These are phyloP conservation scores for Vidua macroura DNA, from an alignment of 2,113 vertebrate genomes.

Conservation along the genomic window DNA sequence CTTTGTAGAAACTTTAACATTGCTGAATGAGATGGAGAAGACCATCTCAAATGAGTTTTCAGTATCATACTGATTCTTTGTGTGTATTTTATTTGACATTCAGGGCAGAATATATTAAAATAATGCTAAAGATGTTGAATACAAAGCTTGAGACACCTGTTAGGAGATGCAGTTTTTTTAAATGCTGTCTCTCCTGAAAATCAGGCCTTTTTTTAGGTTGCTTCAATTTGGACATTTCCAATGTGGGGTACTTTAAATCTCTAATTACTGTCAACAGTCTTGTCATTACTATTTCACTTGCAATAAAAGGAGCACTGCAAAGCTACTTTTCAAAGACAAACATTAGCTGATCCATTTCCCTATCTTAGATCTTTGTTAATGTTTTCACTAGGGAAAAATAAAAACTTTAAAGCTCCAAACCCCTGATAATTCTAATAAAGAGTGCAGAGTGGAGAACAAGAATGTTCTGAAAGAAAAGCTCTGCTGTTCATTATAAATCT, in stretches of 20 bases:
- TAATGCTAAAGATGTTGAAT: not conserved
- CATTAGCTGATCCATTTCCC: not conserved
- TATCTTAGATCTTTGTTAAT: not conserved
- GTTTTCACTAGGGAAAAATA: not conserved
- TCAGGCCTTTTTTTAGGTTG: not conserved
- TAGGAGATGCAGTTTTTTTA: not conserved
- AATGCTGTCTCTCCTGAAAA: not conserved
- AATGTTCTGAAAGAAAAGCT: not conserved
- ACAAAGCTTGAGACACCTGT: not conserved
- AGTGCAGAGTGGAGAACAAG: not conserved
- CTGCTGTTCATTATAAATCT: not conserved
- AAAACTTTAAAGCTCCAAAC: not conserved
- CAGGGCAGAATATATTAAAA: not conserved
- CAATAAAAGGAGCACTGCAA: not conserved
- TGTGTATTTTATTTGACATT: constrained; percentile 16
- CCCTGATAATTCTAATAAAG: not conserved
- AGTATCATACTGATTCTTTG: not conserved
- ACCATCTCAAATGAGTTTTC: not conserved
- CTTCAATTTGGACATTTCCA: not conserved
- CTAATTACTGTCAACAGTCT: not conserved
- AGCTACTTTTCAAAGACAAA: not conserved
- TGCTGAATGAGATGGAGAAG: not conserved
- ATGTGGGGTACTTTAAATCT: not conserved
- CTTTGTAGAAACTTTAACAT: not conserved
- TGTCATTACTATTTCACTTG: not conserved